phyloP scores from a whole-genome alignment of 2,797 vertebrate species.

The Lepidocolaptes lacrymiger region DNA sequence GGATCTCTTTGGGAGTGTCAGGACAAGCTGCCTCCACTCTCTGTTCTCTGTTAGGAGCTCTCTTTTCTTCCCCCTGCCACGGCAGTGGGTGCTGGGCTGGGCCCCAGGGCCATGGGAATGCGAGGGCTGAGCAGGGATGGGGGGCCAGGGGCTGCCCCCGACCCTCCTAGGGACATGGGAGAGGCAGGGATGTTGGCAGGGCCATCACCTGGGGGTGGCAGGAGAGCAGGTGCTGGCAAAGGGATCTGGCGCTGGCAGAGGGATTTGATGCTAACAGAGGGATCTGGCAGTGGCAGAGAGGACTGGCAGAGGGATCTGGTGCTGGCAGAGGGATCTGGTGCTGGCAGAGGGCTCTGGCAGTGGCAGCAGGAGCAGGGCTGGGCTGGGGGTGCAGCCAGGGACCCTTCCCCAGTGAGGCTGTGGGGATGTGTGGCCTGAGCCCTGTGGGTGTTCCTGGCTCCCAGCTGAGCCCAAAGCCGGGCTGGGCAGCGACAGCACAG shows the following conservation, averaged over 20 bases:
- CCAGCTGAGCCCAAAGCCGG: not conserved
- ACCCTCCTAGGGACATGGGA: not conserved
- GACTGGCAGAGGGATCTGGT: not conserved
- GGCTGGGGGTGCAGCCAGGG: not conserved
- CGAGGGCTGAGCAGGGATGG: fast-evolving
- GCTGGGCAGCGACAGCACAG: not conserved
- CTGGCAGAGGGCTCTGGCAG: not conserved
- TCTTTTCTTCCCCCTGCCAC: not conserved
- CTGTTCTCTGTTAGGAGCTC: fast-evolving
- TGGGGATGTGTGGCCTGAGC: not conserved
- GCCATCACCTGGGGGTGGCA: not conserved
- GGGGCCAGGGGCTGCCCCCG: not conserved
- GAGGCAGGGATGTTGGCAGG: not conserved
- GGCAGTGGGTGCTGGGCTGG: not conserved
- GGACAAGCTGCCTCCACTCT: not conserved
- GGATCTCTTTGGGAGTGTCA: not conserved
- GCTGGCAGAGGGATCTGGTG: not conserved
- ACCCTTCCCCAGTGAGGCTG: not conserved
- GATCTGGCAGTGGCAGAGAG: not conserved
- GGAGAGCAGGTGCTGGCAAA: not conserved
- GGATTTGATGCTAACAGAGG: not conserved
- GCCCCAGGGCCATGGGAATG: not conserved
- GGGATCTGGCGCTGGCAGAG: not conserved
- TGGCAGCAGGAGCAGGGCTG: not conserved
- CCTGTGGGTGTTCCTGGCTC: not conserved